Base-by-base conservation (phyloP, 2,113 vertebrate genomes). In the Clarias gariepinus region DNA sequence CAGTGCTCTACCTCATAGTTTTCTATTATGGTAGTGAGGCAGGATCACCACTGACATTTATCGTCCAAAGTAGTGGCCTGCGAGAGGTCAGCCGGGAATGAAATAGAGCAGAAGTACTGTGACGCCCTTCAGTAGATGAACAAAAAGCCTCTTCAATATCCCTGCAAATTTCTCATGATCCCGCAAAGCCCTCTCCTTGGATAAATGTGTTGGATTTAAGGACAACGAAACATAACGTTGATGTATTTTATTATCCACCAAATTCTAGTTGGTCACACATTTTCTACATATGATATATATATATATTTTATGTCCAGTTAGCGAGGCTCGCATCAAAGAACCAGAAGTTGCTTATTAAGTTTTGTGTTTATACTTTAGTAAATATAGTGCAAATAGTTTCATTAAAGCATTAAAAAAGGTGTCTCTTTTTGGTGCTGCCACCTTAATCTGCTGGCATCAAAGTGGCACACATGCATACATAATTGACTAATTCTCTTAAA, bases 131-230 rank as follows among this genome's bases (percentile, higher is more conserved):
- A 94, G 95, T 95, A 95, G 94, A 95, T 94, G 96, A 97, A 97
- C 96, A 98, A 97, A 95, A 98, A 97, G 95, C 93, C 95, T 95
- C 94, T 97, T 98, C 95, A 96, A 96, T 96, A 95, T 96, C 93
- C 89, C 88, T 7, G 87, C 93, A 92, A 92, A 95, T 95, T 97
- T 98, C 97, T 96, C 97, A 97, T 95, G 96, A 96, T 97, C 96
- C 95, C 89, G 90, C 93, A 94, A 94, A 95, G 95, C 94, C 95
- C 96, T 94, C 93, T 93, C 95, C 95, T 94, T 94, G 94, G 94
- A 94, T 94, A 92, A 92, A 95, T 95, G 96, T 95, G 94, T 92
- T 90, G 94, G 94, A 96, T 97, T 96, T 96, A 95, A 95, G 93
- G 94, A 94, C 95, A 95, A 94, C 95, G 95, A 93, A 93, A 87